phyloP scores from a whole-genome alignment of 2,888 invertebrate species.

The Pandemis corylana region DNA sequence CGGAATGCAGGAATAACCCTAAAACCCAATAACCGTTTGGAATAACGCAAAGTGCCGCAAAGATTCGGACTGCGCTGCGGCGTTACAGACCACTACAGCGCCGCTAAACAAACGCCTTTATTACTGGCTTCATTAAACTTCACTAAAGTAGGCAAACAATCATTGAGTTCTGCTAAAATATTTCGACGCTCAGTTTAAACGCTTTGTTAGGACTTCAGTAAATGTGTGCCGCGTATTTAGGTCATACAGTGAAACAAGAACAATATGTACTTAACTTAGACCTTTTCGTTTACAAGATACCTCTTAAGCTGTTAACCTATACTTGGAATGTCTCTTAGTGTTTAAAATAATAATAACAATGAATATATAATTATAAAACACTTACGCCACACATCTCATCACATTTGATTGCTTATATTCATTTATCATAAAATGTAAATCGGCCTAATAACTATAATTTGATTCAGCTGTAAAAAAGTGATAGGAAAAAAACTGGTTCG shows the following conservation, averaged over 20 bases:
- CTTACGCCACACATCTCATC: no score
- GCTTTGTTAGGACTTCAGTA: neutral
- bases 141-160: slow-evolving; percentile 20
- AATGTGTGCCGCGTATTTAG: neutral
- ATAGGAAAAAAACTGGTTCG: neutral
- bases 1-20: slow-evolving; percentile 30
- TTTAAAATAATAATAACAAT: no score
- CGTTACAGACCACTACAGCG: slow-evolving; percentile 6
- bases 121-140: slow-evolving; percentile 18
- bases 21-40: slow-evolving; percentile 30
- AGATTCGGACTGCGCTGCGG: slow-evolving; percentile 12
- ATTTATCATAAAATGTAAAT: no score
- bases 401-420: no score
- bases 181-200: slow-evolving; percentile 2
- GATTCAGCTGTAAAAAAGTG: neutral
- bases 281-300: neutral
- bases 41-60: slow-evolving; percentile 29
- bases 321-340: no score
- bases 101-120: slow-evolving; percentile 14
- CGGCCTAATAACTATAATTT: no score
- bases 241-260: neutral
- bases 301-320: neutral
- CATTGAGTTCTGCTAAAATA: slow-evolving; percentile 7
- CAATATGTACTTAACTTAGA: neutral
- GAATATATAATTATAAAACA: no score